phyloP scores from a whole-genome alignment of 1,140 invertebrate genomes.

The Leptopilina boulardi region DNA sequence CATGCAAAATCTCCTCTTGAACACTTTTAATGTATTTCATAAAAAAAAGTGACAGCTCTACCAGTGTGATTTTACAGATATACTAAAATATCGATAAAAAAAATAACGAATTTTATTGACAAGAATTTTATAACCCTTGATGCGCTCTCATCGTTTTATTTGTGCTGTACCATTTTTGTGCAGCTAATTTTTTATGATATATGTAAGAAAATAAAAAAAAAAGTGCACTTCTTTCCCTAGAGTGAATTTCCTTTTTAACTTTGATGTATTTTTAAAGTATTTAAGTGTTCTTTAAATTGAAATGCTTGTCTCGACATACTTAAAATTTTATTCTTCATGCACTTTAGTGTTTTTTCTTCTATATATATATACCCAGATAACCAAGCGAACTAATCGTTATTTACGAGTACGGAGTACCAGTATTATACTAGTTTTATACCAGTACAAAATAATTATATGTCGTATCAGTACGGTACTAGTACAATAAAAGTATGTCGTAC shows the following conservation, averaged over 20 bases:
- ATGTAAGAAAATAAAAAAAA: neutral
- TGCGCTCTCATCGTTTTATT: neutral
- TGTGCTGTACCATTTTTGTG: neutral
- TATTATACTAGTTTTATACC: too few relatives aligned
- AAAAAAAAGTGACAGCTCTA: neutral
- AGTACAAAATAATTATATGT: too few relatives aligned
- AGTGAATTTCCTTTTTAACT: neutral
- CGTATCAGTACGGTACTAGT: too few relatives aligned
- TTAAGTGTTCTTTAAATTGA: neutral
- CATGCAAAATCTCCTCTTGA: slow-evolving; percentile 12
- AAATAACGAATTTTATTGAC: neutral
- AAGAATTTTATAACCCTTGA: neutral
- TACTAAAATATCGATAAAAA: slow-evolving; percentile 7
- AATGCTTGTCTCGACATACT: too few relatives aligned
- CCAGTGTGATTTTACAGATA: neutral
- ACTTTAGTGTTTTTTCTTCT: too few relatives aligned
- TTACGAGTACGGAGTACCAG: too few relatives aligned
- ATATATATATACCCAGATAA: too few relatives aligned
- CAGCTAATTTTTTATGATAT: neutral
- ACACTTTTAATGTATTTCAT: neutral
- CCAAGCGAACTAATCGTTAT: too few relatives aligned
- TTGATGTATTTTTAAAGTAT: neutral
- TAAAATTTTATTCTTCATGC: too few relatives aligned
- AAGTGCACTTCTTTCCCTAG: neutral
- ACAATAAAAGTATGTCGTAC: too few relatives aligned